Base-by-base conservation (phyloP, 2,113 vertebrate genomes). In the Pitta sordida region DNA sequence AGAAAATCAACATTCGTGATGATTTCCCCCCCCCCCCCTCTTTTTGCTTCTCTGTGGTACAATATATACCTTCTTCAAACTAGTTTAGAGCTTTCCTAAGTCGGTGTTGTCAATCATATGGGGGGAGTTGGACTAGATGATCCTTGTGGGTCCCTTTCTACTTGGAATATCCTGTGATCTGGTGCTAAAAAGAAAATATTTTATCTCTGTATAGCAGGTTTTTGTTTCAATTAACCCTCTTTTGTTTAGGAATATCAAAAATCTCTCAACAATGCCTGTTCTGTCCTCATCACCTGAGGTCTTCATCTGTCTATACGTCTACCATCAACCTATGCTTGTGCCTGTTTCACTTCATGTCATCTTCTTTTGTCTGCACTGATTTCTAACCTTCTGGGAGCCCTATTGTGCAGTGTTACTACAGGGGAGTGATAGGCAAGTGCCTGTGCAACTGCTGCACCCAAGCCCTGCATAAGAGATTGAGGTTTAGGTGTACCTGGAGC, bases 381-480 rank as follows among this genome's bases (percentile, higher is more conserved):
- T 91, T 71, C 13, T 76, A 30, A 44, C 34, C 41, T 76, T 5
- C 30, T 74, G 71, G 55, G 49, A 65, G 13, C n/a, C 16, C 2
- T 37, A 1, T 21, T 30, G 19, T 64, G 30, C 24, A 41, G 11
- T n/a, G 21, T 37, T 68, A 26, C 23, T 59, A 5, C 19, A 30
- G 22, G 8, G 15, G 10, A 46, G 8, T 6, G 6, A 53, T 23
- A 30, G 60, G 17, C 60, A 82, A 32, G 11, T n/a, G 43, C 9
- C 4, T 7, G 1, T 24, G 32, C 20, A 85, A 22, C 26, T 59
- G 30, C 39, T 68, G 26, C 44, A 80, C 67, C 30, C 12, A 55
- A 21, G 22, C 0, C 0, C 26, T 1, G 0, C 0, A 0, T 22
- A 15, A 41, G 32, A 69, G 20, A 10, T 63, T 11, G 10, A 43